Evolutionary conservation across 2,113 vertebrate genomes (phyloP), one percentile per base, ranked within the genome.

Genomic region (Pao palembangensis): DNA sequence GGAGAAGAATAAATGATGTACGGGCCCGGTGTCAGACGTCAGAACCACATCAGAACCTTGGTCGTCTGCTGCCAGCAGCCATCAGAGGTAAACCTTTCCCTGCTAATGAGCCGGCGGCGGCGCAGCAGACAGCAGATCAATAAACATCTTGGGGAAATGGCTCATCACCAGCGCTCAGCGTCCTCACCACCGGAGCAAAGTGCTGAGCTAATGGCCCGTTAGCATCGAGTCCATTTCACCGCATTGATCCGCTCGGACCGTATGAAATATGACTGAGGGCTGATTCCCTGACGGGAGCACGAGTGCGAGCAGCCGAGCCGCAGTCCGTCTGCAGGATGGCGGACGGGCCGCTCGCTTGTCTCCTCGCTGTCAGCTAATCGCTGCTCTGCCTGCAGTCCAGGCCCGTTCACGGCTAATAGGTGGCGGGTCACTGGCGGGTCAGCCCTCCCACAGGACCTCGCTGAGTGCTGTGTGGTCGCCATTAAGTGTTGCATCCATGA

Each of bases 211-310:
- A 77, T 51, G 54, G 41, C 20, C 69, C 12, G 34, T 19, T 75
- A 74, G 74, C 78, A 72, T 67, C 48, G 13, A 63, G 53, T 71
- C 67, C 80, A 78, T 85, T 76, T 80, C 50, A 0, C 77, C 43
- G 62, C 77, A 88, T 87, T 76, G 81, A 88, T 87, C 79, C 17
- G 42, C 25, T 69, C 64, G 14, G 64, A 46, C 47, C 2, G 1
- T 28, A 69, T 71, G 84, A 84, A 81, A 85, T 85, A 86, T 79
- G 83, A 77, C 81, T 59, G 70, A 67, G 75, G 65, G 61, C 75
- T 34, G 76, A 83, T 80, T 73, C 78, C 63, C 72, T 86, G 86
- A n/a, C n/a, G n/a, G n/a, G n/a, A n/a, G n/a, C n/a, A n/a, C n/a
- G n/a, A n/a, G 88, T 86, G 84, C 74, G 69, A 46, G 31, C 71